Conservation (phyloP, 2,797 vertebrate species). For the Crenichthys baileyi region DNA sequence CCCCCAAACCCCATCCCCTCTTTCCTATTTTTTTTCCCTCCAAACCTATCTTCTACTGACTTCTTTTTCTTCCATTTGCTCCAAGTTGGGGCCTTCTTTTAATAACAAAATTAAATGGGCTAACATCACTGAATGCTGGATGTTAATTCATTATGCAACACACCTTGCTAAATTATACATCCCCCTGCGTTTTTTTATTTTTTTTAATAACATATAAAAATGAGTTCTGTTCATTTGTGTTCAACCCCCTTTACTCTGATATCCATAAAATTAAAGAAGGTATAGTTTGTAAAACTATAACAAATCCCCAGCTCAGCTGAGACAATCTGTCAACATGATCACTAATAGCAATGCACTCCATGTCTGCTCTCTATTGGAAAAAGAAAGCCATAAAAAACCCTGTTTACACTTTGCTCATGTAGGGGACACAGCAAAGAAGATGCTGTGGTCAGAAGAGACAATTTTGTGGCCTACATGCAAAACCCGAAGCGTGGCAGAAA, state of each 20-base stretch:
- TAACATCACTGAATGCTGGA: not conserved
- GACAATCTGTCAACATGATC: too few species aligned
- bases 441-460: too few species aligned
- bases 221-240: not conserved
- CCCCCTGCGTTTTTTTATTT: not conserved
- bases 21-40: constrained; percentile 49
- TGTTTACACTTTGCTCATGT: too few species aligned
- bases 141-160: not conserved
- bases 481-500: too few species aligned
- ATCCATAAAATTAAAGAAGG: not conserved
- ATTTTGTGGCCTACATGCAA: too few species aligned
- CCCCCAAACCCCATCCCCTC: constrained; percentile 20
- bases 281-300: too few species aligned
- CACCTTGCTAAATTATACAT: not conserved
- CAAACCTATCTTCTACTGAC: constrained; percentile 19
- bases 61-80: too few species aligned
- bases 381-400: too few species aligned
- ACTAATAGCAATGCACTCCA: too few species aligned
- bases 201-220: not conserved
- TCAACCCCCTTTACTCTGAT: not conserved
- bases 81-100: not conserved
- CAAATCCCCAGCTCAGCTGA: too few species aligned
- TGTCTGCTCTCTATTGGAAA: too few species aligned
- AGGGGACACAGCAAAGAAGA: too few species aligned
- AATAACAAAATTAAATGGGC: not conserved